phyloP scores from a whole-genome alignment of 2,888 invertebrate species.

The Malacosoma neustria region DNA sequence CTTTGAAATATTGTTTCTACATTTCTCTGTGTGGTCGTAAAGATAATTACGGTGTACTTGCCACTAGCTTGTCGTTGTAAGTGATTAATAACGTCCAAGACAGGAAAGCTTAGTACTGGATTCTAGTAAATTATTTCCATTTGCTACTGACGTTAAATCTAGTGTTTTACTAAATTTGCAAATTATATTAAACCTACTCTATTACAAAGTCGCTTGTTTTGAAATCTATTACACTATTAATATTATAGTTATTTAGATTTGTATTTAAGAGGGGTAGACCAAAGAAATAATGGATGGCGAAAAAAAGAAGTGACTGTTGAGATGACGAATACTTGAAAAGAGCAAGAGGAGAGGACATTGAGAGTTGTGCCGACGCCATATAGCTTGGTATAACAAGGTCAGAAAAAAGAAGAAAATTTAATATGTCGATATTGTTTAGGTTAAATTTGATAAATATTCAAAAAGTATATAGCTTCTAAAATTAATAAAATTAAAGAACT shows the following conservation, averaged over 20 bases:
- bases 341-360: too few relatives aligned
- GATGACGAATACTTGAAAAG: too few relatives aligned
- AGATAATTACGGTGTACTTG: slow-evolving; percentile 43
- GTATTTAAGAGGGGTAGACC: too few relatives aligned
- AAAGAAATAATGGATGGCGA: too few relatives aligned
- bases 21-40: slow-evolving; percentile 28
- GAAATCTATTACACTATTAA: too few relatives aligned
- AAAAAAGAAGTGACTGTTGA: too few relatives aligned
- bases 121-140: slow-evolving; percentile 35
- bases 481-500: neutral
- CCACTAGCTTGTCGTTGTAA: slow-evolving; percentile 41
- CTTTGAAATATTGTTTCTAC: slow-evolving; percentile 42
- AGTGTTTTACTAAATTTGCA: slow-evolving; percentile 27
- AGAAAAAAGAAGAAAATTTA: too few relatives aligned
- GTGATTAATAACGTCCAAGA: slow-evolving; percentile 45
- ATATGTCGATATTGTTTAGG: neutral
- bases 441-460: neutral
- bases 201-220: neutral
- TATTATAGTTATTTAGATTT: neutral
- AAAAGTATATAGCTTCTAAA: neutral
- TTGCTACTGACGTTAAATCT: slow-evolving; percentile 33
- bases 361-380: too few relatives aligned
- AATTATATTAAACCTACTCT: slow-evolving; percentile 19
- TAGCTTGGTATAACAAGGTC: too few relatives aligned
- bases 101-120: slow-evolving; percentile 33